Conservation (phyloP, 2,797 vertebrate species). For the Phaenicophaeus curvirostris region DNA sequence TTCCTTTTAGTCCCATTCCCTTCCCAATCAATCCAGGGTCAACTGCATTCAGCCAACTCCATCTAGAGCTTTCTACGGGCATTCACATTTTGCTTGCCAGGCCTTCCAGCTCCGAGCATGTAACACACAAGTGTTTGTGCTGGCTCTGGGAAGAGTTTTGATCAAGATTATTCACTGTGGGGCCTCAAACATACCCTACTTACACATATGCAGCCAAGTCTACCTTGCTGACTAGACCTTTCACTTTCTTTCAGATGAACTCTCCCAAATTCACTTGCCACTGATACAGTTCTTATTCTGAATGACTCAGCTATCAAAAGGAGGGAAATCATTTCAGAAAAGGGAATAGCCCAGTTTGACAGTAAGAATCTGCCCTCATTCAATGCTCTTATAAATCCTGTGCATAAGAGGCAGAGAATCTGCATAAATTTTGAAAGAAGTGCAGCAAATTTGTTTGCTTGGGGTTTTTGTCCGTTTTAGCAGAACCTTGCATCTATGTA, state of each 20-base stretch:
- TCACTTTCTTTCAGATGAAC: not conserved
- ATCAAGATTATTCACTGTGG: not conserved
- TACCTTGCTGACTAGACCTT: not conserved
- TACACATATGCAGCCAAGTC: not conserved
- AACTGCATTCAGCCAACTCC: not conserved
- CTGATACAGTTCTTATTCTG: not conserved
- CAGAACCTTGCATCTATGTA: not conserved
- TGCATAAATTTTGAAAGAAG: not conserved
- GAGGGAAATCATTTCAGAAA: not conserved
- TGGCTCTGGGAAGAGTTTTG: not conserved
- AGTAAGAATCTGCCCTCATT: not conserved
- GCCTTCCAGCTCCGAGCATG: not conserved
- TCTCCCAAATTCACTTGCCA: not conserved
- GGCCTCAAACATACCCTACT: not conserved
- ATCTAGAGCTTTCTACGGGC: not conserved
- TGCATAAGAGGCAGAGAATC: not conserved
- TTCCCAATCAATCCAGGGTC: not conserved
- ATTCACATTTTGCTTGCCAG: not conserved
- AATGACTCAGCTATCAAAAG: not conserved
- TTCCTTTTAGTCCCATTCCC: not conserved
- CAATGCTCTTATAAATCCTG: not conserved
- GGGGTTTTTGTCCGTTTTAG: not conserved
- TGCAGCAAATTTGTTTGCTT: not conserved
- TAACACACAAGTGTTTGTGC: not conserved
- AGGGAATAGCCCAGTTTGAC: not conserved